A percentile compares a stretch with the other conserved stretches of the same genome.
Conservation (phyloP, 2,113 vertebrate species). For the Gymnarchus niloticus region DNA sequence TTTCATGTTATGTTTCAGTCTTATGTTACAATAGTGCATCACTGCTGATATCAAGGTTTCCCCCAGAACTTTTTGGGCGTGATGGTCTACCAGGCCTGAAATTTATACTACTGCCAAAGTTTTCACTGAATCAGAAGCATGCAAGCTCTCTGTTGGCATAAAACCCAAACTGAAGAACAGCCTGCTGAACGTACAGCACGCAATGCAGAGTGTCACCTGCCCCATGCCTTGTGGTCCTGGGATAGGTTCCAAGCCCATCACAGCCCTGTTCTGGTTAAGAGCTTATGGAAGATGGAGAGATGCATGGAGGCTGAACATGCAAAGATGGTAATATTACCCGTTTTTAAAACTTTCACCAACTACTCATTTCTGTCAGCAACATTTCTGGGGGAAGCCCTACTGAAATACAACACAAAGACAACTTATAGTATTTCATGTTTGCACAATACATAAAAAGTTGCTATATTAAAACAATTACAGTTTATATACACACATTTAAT, state of each 20-base stretch:
- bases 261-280: too few relatives aligned
- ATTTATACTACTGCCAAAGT: background rate
- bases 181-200: background rate
- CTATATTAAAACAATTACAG: constrained; percentile 5
- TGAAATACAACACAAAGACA: constrained; percentile 17
- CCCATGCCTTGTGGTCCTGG: background rate
- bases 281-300: background rate
- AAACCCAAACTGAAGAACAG: background rate
- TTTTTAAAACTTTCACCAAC: background rate
- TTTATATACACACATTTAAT: constrained; percentile 14
- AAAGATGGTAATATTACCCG: background rate
- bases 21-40: constrained; percentile 1
- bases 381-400: background rate
- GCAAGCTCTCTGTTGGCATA: background rate
- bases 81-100: background rate
- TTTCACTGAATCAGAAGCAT: background rate
- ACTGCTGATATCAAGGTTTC: background rate
- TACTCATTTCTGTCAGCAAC: background rate
- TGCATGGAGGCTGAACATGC: background rate
- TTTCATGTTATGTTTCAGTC: background rate
- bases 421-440: background rate
- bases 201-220: background rate
- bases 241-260: background rate
- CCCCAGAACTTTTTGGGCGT: background rate
- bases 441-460: constrained; percentile 16